Percentiles rank a stretch among this genome's conserved stretches.
phyloP scores from a whole-genome alignment of 1,140 invertebrate species.

The Asbolus verrucosus region DNA sequence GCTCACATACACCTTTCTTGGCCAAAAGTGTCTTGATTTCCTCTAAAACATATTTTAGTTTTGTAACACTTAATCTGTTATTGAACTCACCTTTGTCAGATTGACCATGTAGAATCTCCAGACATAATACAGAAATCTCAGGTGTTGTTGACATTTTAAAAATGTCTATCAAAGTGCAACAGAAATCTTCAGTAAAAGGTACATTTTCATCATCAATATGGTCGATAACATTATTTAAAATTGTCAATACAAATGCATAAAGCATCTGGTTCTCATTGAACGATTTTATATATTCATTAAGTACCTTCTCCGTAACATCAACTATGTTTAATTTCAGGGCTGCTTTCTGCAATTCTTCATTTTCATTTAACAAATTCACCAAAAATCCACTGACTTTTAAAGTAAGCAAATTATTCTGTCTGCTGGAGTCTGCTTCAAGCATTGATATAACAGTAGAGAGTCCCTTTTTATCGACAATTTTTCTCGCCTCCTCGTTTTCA shows the following conservation, averaged over 20 bases:
- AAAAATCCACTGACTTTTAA: conserved; percentile 72
- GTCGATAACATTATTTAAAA: conserved; percentile 82
- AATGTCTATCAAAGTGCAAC: conserved; percentile 71
- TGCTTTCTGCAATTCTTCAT: conserved; percentile 74
- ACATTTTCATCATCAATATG: conserved; percentile 68
- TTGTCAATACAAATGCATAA: conserved; percentile 74
- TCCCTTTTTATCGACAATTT: conserved; percentile 72
- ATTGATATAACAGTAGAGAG: conserved; percentile 68
- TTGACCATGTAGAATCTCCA: conserved; percentile 81
- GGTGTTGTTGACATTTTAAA: conserved; percentile 72
- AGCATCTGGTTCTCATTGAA: conserved; percentile 49
- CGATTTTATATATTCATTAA: conserved; percentile 59
- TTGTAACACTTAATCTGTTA: conserved; percentile 41
- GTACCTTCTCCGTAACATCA: conserved; percentile 68
- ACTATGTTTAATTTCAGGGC: conserved; percentile 78
- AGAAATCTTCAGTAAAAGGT: conserved; percentile 70
- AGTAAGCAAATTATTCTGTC: conserved; percentile 49
- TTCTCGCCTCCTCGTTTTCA: conserved; percentile 81
- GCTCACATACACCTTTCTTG: conserved; percentile 78
- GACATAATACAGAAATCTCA: conserved; percentile 78
- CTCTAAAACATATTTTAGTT: conserved; percentile 68
- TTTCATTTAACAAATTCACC: conserved; percentile 83
- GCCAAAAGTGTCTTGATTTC: conserved; percentile 81
- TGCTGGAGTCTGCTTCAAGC: conserved; percentile 62
- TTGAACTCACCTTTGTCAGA: conserved; percentile 76